A percentile compares a stretch with the other conserved stretches of the same genome.
These are phyloP conservation scores for Apodemia hepburni DNA, from an alignment of 2,888 invertebrate species.

Conservation along the genomic window DNA sequence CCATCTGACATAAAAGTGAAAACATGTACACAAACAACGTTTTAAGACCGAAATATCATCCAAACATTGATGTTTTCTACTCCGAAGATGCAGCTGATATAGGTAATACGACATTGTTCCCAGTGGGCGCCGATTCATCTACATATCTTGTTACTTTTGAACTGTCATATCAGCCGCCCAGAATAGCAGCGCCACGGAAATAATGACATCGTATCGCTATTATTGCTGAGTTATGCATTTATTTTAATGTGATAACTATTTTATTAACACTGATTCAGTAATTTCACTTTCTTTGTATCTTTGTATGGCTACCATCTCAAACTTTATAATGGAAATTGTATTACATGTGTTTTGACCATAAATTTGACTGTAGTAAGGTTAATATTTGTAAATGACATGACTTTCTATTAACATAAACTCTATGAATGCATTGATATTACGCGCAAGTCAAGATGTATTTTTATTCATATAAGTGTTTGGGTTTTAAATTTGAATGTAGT, in stretches of 20 bases:
- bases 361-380: too few relatives aligned
- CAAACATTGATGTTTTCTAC: neutral
- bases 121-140: slow-evolving; percentile 51
- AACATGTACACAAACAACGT: neutral
- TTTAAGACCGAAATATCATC: neutral
- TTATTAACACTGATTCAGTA: slow-evolving; percentile 8
- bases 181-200: slow-evolving; percentile 36
- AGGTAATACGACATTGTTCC: slow-evolving; percentile 58
- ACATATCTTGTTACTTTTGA: slow-evolving; percentile 56
- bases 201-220: slow-evolving; percentile 13
- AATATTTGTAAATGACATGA: too few relatives aligned
- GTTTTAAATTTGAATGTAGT: too few relatives aligned
- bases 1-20: neutral
- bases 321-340: too few relatives aligned
- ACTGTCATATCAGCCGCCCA: slow-evolving; percentile 38
- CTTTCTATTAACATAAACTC: too few relatives aligned
- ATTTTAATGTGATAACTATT: slow-evolving; percentile 15
- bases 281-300: slow-evolving; percentile 4
- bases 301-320: neutral
- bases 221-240: slow-evolving; percentile 17
- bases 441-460: too few relatives aligned
- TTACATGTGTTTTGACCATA: too few relatives aligned
- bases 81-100: slow-evolving; percentile 1
- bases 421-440: too few relatives aligned
- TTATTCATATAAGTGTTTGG: too few relatives aligned